Conservation (phyloP, 2,113 vertebrate species). For the Nestor notabilis region DNA sequence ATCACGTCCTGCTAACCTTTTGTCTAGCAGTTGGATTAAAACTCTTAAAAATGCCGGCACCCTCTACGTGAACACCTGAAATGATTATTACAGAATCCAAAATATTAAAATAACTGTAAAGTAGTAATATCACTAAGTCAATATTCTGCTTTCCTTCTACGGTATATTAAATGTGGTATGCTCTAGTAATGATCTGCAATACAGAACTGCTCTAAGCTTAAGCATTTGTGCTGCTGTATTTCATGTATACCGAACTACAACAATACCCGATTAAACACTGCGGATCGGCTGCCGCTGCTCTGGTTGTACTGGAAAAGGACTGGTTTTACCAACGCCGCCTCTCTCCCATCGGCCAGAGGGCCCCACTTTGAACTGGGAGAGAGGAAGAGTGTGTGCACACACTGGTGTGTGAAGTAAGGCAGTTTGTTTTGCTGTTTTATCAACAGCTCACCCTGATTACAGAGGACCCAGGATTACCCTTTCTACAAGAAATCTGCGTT, state of each 20-base stretch:
- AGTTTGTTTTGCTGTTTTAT: background rate
- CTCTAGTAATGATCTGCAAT: constrained; percentile 37
- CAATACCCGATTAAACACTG: background rate
- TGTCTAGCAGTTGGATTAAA: constrained; percentile 2
- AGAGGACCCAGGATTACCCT: constrained; percentile 52
- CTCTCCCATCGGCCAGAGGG: background rate
- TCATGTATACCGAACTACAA: background rate
- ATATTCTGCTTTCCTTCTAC: constrained; percentile 46
- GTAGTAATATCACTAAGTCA: constrained; percentile 33
- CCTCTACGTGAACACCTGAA: constrained; percentile 2
- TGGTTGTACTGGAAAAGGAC: background rate
- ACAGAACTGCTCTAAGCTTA: constrained; percentile 42
- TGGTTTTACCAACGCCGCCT: background rate
- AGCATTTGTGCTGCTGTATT: constrained; percentile 47
- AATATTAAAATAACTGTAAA: constrained; percentile 42
- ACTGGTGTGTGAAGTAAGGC: background rate
- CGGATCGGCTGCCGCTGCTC: background rate
- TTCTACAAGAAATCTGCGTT: constrained; percentile 29
- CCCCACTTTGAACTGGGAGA: background rate
- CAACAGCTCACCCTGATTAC: constrained; percentile 58
- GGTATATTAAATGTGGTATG: constrained; percentile 11
- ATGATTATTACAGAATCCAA: background rate
- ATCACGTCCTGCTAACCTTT: background rate
- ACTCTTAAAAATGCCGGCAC: constrained; percentile 19
- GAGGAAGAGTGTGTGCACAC: background rate